Evolutionary conservation across 2,888 invertebrate species (phyloP).

Genomic region (Neuroscelio doddi): DNA sequence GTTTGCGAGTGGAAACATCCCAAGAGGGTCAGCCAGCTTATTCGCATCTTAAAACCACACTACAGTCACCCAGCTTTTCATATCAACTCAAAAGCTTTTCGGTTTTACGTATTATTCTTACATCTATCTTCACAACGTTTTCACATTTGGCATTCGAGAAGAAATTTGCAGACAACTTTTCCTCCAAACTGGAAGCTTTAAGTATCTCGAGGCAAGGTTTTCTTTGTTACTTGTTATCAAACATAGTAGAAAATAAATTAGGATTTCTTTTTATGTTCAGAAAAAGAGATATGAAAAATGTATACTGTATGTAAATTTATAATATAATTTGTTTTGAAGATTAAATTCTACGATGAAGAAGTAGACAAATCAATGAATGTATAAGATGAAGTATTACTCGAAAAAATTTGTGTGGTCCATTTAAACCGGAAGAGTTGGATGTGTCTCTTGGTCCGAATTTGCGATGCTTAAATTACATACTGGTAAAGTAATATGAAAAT

Average conservation of each 20-base stretch:
- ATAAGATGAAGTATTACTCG: constrained; percentile 18
- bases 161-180: constrained; percentile 37
- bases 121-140: constrained; percentile 49
- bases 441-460: constrained; percentile 53
- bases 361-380: constrained; percentile 27
- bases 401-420: constrained; percentile 45
- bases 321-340: neutral
- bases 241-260: no score
- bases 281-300: no score
- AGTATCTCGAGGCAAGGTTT: constrained; percentile 25
- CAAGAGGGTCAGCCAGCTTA: constrained; percentile 63
- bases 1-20: constrained; percentile 69
- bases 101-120: constrained; percentile 63
- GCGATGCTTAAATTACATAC: constrained; percentile 65
- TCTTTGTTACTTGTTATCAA: no score
- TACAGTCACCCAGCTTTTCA: constrained; percentile 33
- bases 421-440: constrained; percentile 43
- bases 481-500: constrained; percentile 70
- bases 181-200: constrained; percentile 13
- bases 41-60: constrained; percentile 39
- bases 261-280: no score
- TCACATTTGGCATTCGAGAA: constrained; percentile 29
- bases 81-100: constrained; percentile 62
- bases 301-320: neutral
- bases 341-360: constrained; percentile 6